Percentiles rank a stretch among this genome's conserved stretches.
phyloP scores from a whole-genome alignment of 2,113 vertebrate species.

The Cyanoliseus patagonus region DNA sequence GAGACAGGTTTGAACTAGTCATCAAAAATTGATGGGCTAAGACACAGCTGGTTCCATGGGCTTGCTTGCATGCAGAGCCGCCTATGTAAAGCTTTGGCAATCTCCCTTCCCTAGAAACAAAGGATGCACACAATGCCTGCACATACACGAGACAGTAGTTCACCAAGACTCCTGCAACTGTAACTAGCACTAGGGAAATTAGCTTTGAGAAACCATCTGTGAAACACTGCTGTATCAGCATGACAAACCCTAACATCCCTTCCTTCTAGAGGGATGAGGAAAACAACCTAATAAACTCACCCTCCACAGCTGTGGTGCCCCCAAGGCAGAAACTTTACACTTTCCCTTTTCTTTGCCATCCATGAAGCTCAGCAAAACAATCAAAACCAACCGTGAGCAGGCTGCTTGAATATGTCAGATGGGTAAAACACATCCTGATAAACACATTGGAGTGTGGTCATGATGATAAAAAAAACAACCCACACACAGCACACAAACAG shows the following conservation, averaged over 20 bases:
- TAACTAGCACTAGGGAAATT: neutral
- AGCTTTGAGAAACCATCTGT: neutral
- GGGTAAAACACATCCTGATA: neutral
- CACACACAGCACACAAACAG: neutral
- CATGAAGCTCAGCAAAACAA: neutral
- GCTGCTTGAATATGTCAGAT: neutral
- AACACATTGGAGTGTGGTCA: neutral
- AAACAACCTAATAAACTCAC: neutral
- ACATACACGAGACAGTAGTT: neutral
- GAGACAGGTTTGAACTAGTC: neutral
- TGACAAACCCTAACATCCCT: neutral
- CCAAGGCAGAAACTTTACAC: neutral
- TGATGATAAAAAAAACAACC: neutral
- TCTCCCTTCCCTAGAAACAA: neutral
- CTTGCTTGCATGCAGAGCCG: neutral
- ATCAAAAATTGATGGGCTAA: neutral
- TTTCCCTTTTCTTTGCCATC: neutral
- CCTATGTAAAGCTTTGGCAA: neutral
- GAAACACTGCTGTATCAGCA: neutral
- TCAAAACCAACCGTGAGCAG: neutral
- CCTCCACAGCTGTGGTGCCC: fast-evolving
- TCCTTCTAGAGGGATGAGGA: neutral
- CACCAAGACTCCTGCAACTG: neutral
- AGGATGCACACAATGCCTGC: neutral
- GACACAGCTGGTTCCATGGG: neutral